Evolutionary conservation across 2,113 vertebrate species (phyloP), one percentile per base, ranked within the genome.

Genomic region (Oxygymnocypris stewartii): DNA sequence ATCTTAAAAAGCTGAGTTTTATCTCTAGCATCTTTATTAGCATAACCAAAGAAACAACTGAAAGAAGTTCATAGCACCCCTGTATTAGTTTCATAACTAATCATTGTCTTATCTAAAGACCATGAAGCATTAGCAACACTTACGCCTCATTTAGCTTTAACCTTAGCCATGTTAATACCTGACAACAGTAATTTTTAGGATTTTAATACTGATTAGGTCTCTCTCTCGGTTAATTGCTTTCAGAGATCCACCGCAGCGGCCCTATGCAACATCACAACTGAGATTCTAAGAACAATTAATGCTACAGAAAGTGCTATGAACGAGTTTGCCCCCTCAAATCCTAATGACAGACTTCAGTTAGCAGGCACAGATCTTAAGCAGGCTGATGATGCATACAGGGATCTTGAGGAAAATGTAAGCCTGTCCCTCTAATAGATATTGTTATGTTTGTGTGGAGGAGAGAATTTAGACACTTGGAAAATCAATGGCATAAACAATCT

Each of bases 341-440:
- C 94, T 80, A 84, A 75, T 82, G 91, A 91, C 88, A 90, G 91
- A 75, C 59, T 91, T 81, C 90, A 87, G 85, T 90, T 94, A 92
- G 91, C 59, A 69, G 92, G 87, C 79, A 85, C 91, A 88, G 94
- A 95, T 25, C 92, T 92, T 91, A 94, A 92, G 90, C 93, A 92
- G 85, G 92, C 94, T 82, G 93, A 94, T 89, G 94, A 95, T 88
- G 91, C 95, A 84, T 95, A 87, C 11, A 96, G 94, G 90, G 90
- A 92, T 89, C 95, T 96, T 93, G 96, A 96, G 94, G 95, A 95
- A 95, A 95, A 96, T 65, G 93, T 97, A 96, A 96, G 95, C 87
- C 87, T 90, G 35, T 71, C 40, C 59, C 59, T 44, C n/a, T 81
- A 7, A 87, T 71, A 79, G 85, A 77, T 87, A 74, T 31, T 85